Evolutionary conservation across 2,888 invertebrate species (phyloP), one percentile per base, ranked within the genome.

Genomic region (Lasiommata megera): DNA sequence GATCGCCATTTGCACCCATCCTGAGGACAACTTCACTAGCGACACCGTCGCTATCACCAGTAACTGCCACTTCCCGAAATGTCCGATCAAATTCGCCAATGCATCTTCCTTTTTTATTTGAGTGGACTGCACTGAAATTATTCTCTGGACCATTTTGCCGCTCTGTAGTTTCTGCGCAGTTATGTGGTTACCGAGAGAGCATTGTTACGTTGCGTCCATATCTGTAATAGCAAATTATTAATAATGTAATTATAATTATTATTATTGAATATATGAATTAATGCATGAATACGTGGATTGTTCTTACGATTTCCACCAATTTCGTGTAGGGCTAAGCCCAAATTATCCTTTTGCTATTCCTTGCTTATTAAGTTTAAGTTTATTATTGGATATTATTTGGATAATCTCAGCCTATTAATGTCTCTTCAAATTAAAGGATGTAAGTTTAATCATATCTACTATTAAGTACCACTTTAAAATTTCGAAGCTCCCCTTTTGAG

Each of bases 1-100:
- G 48, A 95, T 94, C 0, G 93, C 93, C 72, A 96, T 86, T 67
- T 95, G 95, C 52, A 95, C 94, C 95, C 95, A 96, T 6, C 95
- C 95, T 0, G 95, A 94, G 0, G 95, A 94, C 58, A 96, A 92
- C 77, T 95, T 96, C 48, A 94, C 92, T 5, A 95, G 73, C 17
- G 93, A 93, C n/a, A 95, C 90, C 0, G 93, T 85, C 0, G 92
- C 71, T 54, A 94, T 93, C 0, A 95, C 88, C 68, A 93, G 79
- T 1, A 95, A 82, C 68, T 96, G 96, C 94, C 95, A 96, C 68
- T 82, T 88, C 3, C 95, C 95, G 44, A 95, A 84, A 12, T 87
- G 79, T 0, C 89, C 89, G 0, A 89, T 67, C 1, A 89, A 62
- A 29, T 77, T 79, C 0, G 80, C 77, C 28, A 89, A 74, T 0